A percentile compares a stretch with the other conserved stretches of the same genome.
These are phyloP conservation scores for Petrolisthes manimaculis DNA, from an alignment of 2,888 invertebrate species.

Conservation along the genomic window DNA sequence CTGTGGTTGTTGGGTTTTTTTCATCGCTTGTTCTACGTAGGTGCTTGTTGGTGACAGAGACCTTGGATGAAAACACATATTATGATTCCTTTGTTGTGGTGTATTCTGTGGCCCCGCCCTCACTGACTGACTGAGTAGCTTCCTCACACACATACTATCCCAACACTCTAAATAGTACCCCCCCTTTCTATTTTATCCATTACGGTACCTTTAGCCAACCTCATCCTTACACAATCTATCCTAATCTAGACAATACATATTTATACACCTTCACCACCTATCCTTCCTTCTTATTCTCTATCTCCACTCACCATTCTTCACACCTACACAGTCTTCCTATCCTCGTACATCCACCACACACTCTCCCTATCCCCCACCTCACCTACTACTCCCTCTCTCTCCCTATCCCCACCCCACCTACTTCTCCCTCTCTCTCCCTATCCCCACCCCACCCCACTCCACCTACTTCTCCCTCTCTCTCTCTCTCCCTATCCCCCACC, in stretches of 20 bases:
- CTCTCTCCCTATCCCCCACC: not conserved
- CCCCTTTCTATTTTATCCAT: too few species aligned
- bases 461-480: not conserved
- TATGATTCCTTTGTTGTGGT: conserved; percentile 15
- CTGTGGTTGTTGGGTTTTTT: conserved; percentile 9
- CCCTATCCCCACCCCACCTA: conserved; percentile 11
- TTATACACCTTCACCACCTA: too few species aligned
- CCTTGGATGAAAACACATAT: not conserved
- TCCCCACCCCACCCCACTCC: not conserved
- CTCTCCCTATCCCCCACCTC: conserved; percentile 1
- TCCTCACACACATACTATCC: not conserved
- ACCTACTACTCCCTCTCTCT: not conserved
- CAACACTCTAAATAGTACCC: not conserved
- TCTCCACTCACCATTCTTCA: too few species aligned
- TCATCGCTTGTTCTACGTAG: not conserved
- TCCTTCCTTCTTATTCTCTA: too few species aligned
- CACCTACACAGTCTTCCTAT: too few species aligned
- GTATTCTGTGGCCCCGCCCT: conserved; percentile 19
- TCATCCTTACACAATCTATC: too few species aligned
- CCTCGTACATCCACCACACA: not conserved
- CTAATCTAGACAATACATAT: too few species aligned
- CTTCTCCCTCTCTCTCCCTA: conserved; percentile 6
- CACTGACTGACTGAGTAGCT: not conserved
- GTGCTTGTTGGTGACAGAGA: conserved; percentile 1
- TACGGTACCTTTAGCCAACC: too few species aligned